These are phyloP conservation scores for Dinoponera quadriceps DNA, from an alignment of 1,140 invertebrate genomes.

Conservation along the genomic window DNA sequence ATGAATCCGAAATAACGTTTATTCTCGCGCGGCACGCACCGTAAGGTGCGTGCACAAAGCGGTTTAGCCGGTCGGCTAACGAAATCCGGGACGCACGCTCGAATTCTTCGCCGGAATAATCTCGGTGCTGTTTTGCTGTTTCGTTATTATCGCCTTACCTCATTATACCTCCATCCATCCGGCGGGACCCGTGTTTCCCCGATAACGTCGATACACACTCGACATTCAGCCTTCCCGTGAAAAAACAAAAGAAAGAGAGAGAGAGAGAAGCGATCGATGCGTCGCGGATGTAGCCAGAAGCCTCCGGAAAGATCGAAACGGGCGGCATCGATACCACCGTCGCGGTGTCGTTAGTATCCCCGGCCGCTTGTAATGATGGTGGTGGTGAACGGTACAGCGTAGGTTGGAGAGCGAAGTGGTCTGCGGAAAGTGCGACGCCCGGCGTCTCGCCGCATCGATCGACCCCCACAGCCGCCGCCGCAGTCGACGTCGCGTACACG, in stretches of 20 bases:
- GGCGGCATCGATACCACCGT: conserved; percentile 6
- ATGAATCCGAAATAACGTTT: conserved; percentile 22
- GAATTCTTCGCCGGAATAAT: too few relatives aligned
- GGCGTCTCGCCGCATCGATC: conserved; percentile 86
- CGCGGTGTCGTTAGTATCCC: conserved; percentile 2
- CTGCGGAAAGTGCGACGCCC: conserved; percentile 83
- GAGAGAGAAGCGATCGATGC: neutral
- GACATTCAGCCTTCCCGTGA: neutral
- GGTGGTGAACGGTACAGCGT: conserved; percentile 45
- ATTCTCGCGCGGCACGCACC: neutral
- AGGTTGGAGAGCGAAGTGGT: conserved; percentile 73
- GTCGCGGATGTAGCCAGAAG: neutral
- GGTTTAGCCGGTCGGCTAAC: neutral
- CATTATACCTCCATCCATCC: too few relatives aligned
- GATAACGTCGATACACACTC: neutral
- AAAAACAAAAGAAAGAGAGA: too few relatives aligned
- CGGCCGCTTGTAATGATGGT: conserved; percentile 8
- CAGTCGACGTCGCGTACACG: conserved; percentile 48
- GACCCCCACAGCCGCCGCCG: conserved; percentile 65
- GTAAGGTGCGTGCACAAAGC: neutral
- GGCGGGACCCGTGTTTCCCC: too few relatives aligned
- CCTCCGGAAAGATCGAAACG: neutral
- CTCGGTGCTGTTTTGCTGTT: too few relatives aligned
- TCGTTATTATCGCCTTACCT: too few relatives aligned
- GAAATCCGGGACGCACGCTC: neutral